Percentiles rank a stretch among this genome's conserved stretches.
phyloP scores from a whole-genome alignment of 1,140 invertebrate genomes.

The Acromyrmex heyeri region DNA sequence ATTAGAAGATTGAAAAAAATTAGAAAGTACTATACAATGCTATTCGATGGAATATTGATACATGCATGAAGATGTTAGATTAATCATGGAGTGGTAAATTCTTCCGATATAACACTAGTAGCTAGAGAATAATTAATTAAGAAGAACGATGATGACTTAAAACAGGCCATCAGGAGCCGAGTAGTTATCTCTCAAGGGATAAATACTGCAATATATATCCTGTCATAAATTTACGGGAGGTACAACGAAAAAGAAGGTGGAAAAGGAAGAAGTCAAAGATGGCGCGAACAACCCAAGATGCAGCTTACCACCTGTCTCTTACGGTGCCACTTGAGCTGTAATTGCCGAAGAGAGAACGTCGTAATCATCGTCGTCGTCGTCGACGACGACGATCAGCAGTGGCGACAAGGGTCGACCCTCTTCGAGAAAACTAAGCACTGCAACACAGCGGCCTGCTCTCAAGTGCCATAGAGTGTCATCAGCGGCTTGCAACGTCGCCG shows the following conservation, averaged over 20 bases:
- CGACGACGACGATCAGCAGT: conserved; percentile 68
- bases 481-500: conserved; percentile 73
- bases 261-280: conserved; percentile 60
- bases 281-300: conserved; percentile 61
- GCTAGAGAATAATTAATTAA: conserved; percentile 60
- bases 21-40: conserved; percentile 12
- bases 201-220: conserved; percentile 57
- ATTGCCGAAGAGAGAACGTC: conserved; percentile 78
- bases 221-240: conserved; percentile 65
- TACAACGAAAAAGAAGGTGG: conserved; percentile 34
- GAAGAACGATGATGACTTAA: conserved; percentile 53
- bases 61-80: conserved; percentile 42
- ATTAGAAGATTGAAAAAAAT: conserved; percentile 9
- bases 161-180: conserved; percentile 44
- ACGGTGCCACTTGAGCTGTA: conserved; percentile 77
- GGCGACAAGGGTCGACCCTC: conserved; percentile 69
- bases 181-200: conserved; percentile 45
- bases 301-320: conserved; percentile 79
- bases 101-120: conserved; percentile 43
- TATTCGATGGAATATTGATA: neutral
- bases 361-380: conserved; percentile 71
- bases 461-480: conserved; percentile 75
- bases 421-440: conserved; percentile 70
- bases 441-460: conserved; percentile 61
- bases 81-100: conserved; percentile 50